Evolutionary conservation across 23 tunicate species (phyloP), one percentile per base, ranked within the genome.

Genomic region (Phallusia fumigata): DNA sequence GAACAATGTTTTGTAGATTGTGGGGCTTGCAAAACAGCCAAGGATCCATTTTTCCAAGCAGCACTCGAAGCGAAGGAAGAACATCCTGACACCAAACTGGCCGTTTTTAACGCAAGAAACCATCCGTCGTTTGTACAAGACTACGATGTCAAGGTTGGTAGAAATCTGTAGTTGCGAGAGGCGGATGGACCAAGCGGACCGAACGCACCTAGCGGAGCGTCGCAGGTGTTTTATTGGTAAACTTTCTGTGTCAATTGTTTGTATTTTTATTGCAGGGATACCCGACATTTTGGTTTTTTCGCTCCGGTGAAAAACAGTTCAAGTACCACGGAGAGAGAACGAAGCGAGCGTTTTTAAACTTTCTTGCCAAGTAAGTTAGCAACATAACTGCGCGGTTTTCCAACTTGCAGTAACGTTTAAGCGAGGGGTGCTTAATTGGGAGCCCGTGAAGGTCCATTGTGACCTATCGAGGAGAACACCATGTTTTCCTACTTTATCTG

Each of bases 281-380:
- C 74, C 98, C 98, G 10, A 88, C 98, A 31, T 82, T 94, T 82
- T 88, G 93, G 90, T 89, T 81, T 65, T 94, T 94, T 65, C 31
- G 40, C 36, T 84, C 83, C 40, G 86, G 86, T 31, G 84, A 78
- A 0, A 81, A 78, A 33, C 82, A 81, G 32, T 88, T 85, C 44
- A 89, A 94, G 83, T 94, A 94, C 64, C 73, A 82, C 21, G 98
- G 98, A 75, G 49, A 74, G 22, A 69, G 40, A 50, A 28, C 77
- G 8, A 86, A 86, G 79, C 74, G 64, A 75, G 81, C 80, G 15
- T 89, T 94, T 31, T 21, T 85, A 0, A 75, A 94, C 26, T 94
- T 89, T 75, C 28, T 94, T 33, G 74, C 74, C 51, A 65, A 89
- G 98, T 94, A 82, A 80, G 69, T 58, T 58, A 21, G 13, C 11